Evolutionary conservation across 2,797 vertebrate species (phyloP).

Genomic region (Pseudochirops cupreus): DNA sequence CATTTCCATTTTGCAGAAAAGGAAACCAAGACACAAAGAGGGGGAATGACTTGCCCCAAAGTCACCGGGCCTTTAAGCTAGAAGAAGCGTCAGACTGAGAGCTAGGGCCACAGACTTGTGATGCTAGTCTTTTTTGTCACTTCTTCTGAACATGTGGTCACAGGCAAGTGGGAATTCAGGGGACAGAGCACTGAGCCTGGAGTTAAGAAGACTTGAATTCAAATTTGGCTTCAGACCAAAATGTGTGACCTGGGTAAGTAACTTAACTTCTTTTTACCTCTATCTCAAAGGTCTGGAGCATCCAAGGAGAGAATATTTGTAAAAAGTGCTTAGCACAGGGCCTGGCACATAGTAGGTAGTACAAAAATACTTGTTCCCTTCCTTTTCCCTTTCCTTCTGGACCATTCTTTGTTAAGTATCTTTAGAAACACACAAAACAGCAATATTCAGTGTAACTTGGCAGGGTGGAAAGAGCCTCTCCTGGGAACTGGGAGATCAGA

Average conservation of each 20-base stretch:
- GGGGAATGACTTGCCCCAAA: not conserved
- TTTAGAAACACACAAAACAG: not conserved
- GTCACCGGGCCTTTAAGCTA: not conserved
- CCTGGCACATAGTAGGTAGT: not conserved
- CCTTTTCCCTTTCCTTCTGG: not conserved
- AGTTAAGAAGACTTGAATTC: not conserved
- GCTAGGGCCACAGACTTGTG: not conserved
- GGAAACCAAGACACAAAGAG: not conserved
- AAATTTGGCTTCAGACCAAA: not conserved
- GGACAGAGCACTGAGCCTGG: not conserved
- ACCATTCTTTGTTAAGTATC: not conserved
- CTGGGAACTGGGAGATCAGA: not conserved
- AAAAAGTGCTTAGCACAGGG: not conserved
- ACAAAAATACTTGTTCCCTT: not conserved
- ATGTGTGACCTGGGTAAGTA: not conserved
- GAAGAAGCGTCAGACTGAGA: not conserved
- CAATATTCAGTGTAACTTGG: not conserved
- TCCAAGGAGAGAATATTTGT: not conserved
- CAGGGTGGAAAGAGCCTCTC: not conserved
- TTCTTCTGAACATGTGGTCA: not conserved
- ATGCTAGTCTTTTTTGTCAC: not conserved
- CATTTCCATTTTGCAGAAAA: not conserved
- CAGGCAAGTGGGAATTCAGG: not conserved
- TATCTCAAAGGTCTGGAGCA: not conserved
- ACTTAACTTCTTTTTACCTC: not conserved